Evolutionary conservation across 2,888 invertebrate genomes (phyloP), one percentile per base, ranked within the genome.

Genomic region (Tiliacea aurago): DNA sequence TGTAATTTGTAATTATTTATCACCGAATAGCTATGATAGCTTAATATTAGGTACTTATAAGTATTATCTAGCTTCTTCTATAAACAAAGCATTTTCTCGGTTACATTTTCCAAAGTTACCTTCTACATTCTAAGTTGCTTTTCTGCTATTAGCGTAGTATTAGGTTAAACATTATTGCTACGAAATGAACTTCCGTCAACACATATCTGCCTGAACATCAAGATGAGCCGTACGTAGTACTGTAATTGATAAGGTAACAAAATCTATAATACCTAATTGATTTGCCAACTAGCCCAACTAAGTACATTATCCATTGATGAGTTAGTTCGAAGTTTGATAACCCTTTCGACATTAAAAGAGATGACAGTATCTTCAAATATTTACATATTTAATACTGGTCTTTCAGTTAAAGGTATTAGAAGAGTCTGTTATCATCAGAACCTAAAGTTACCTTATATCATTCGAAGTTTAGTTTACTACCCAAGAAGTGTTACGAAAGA

Each of bases 401-500:
- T 53, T 41, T 41, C 10, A n/a, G 13, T 18, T 33, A 43, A 61
- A 70, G 37, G 20, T 15, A 20, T 41, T 37, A n/a, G 7, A 61
- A n/a, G 13, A 23, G 2, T 43, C 1, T n/a, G n/a, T n/a, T n/a
- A n/a, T n/a, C n/a, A n/a, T n/a, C 37, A 41, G 15, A n/a, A 45
- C 28, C 18, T 70, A 41, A 33, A 43, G 20, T 37, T 33, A 37
- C 41, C 63, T 55, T 51, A 47, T 65, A 43, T 5, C 11, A n/a
- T 56, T 58, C 45, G 28, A 67, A 62, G 58, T 49, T 56, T 20
- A 47, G 51, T 62, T 67, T 59, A 28, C 18, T 13, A 56, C 13
- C 15, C 23, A 18, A 70, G 63, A 80, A 75, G 67, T 84, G 62
- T 70, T 65, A 69, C 65, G 62, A 76, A 84, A 84, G 84, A 81